Evolutionary conservation across 2,888 invertebrate species (phyloP).

Genomic region (Tachina grossa): DNA sequence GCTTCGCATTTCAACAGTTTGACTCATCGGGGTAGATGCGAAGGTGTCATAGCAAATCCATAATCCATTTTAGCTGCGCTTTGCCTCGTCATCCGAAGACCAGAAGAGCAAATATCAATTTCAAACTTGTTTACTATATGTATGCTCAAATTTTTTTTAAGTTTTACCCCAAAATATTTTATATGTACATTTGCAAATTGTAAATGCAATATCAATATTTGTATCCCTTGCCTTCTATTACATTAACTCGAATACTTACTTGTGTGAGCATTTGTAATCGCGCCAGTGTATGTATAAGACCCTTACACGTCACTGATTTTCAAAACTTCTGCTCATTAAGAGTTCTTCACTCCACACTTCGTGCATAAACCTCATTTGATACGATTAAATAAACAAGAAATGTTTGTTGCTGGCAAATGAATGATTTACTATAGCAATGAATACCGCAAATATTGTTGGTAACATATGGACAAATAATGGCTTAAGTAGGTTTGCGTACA

Average conservation of each 20-base stretch:
- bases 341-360: conserved; percentile 39
- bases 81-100: too few relatives aligned
- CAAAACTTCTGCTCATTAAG: conserved; percentile 17
- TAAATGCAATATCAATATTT: not conserved
- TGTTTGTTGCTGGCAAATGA: conserved; percentile 16
- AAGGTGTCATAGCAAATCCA: too few relatives aligned
- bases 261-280: not conserved
- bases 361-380: conserved; percentile 65
- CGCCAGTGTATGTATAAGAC: conserved; percentile 6
- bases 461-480: conserved; percentile 80
- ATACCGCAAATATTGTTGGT: conserved; percentile 63
- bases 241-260: not conserved
- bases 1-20: too few relatives aligned
- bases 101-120: too few relatives aligned
- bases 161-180: not conserved
- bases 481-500: conserved; percentile 42
- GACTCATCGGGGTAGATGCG: too few relatives aligned
- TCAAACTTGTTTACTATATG: too few relatives aligned
- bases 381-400: conserved; percentile 60
- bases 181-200: conserved; percentile 21
- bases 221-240: not conserved
- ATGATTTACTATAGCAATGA: conserved; percentile 31
- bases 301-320: conserved; percentile 51
- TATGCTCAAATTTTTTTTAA: too few relatives aligned
- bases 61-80: too few relatives aligned